phyloP scores from a whole-genome alignment of 2,797 vertebrate genomes.

The Eidolon dupreanum region DNA sequence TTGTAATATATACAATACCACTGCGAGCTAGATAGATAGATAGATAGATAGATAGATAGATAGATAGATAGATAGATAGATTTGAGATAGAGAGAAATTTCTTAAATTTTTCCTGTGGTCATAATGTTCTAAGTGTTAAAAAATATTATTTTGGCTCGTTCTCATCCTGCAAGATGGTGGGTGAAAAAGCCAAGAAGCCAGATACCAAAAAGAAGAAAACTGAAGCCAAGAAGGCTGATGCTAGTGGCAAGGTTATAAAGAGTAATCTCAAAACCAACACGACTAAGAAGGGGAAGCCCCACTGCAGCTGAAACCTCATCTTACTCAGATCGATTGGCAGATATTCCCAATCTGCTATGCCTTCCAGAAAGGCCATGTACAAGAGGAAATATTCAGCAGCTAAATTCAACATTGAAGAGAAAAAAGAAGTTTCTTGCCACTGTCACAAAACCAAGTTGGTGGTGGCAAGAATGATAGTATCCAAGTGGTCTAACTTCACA shows the following conservation, averaged over 20 bases:
- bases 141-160: background rate
- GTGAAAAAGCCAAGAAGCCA: background rate
- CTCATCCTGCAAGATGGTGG: background rate
- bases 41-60: background rate
- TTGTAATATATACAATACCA: background rate
- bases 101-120: background rate
- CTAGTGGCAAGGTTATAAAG: background rate
- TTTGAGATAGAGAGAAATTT: background rate
- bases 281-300: background rate
- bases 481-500: background rate
- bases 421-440: background rate
- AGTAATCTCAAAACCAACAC: background rate
- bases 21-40: background rate
- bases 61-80: background rate
- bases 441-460: background rate
- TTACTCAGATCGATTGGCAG: background rate
- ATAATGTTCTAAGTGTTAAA: background rate
- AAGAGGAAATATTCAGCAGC: background rate
- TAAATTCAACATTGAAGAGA: background rate
- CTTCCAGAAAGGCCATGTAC: background rate
- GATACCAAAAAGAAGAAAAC: background rate
- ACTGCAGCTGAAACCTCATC: background rate
- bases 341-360: background rate
- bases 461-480: background rate
- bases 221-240: background rate